Evolutionary conservation across 2,797 vertebrate genomes (phyloP).

Genomic region (Sternotherus odoratus): DNA sequence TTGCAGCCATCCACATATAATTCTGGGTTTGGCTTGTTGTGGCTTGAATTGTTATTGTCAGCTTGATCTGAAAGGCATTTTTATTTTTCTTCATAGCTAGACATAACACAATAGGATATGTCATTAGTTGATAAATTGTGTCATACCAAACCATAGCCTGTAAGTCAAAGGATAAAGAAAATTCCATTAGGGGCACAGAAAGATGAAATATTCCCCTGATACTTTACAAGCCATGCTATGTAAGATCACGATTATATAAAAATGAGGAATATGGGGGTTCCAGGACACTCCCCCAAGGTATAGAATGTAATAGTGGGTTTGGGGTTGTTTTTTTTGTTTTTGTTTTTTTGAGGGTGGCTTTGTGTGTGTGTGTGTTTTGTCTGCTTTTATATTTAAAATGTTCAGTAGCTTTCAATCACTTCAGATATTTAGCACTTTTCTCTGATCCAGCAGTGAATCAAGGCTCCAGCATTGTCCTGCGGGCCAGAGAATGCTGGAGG

Average conservation of each 20-base stretch:
- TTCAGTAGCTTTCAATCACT: neutral
- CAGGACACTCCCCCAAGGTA: no score
- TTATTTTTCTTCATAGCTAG: slow-evolving; percentile 4
- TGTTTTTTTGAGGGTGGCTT: neutral
- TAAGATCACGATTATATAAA: no score
- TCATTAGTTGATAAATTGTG: slow-evolving; percentile 37
- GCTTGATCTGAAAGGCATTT: slow-evolving; percentile 9
- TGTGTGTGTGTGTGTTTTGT: neutral
- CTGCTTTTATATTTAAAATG: neutral
- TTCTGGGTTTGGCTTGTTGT: neutral
- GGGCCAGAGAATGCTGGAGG: neutral
- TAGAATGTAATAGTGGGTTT: neutral
- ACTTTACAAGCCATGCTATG: no score
- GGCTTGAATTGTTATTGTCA: slow-evolving; percentile 1
- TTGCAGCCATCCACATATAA: neutral
- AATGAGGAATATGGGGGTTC: no score
- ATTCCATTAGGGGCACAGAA: neutral
- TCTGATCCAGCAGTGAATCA: neutral
- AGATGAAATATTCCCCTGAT: neutral
- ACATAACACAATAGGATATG: neutral
- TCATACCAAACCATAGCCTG: neutral
- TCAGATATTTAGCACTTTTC: neutral
- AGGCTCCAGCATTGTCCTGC: neutral
- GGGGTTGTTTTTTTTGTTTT: neutral
- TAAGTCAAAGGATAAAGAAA: slow-evolving; percentile 16